A percentile compares a stretch with the other conserved stretches of the same genome.
Conservation (phyloP, 1,140 invertebrate species). For the Drosophila pandora region DNA sequence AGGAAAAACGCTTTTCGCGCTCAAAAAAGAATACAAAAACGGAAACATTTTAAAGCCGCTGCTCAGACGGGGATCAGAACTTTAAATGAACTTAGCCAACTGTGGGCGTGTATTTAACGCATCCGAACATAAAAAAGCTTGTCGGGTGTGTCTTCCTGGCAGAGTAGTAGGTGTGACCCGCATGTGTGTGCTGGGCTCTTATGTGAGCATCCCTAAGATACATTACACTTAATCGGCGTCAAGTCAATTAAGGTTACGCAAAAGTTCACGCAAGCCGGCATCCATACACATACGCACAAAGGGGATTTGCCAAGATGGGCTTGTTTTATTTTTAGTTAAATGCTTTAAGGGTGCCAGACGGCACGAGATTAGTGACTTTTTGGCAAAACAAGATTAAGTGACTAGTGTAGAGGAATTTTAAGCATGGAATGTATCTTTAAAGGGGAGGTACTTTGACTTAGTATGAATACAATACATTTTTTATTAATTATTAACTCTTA, state of each 20-base stretch:
- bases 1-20: constrained; percentile 7
- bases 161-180: constrained; percentile 6
- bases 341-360: not conserved
- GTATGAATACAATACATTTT: not conserved
- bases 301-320: constrained; percentile 1
- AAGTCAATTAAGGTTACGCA: constrained; percentile 63
- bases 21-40: constrained; percentile 1
- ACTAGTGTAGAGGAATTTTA: not conserved
- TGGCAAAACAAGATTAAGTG: constrained; percentile 1
- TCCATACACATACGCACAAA: not conserved
- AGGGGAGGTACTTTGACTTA: not conserved
- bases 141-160: constrained; percentile 10
- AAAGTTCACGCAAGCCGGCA: constrained; percentile 47
- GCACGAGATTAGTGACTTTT: constrained; percentile 1
- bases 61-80: constrained; percentile 64
- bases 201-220: constrained; percentile 54
- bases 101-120: constrained; percentile 56
- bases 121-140: constrained; percentile 51
- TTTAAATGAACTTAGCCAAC: constrained; percentile 73
- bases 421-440: not conserved
- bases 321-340: constrained; percentile 8
- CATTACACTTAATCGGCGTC: constrained; percentile 69
- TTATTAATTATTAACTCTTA: not conserved
- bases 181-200: constrained; percentile 1
- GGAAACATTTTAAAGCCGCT: constrained; percentile 60